Percentiles rank a stretch among this genome's conserved stretches.
Evolutionary conservation across 64 coral and sea anemone genomes (phyloP).

Genomic region (Montipora capricornis): DNA sequence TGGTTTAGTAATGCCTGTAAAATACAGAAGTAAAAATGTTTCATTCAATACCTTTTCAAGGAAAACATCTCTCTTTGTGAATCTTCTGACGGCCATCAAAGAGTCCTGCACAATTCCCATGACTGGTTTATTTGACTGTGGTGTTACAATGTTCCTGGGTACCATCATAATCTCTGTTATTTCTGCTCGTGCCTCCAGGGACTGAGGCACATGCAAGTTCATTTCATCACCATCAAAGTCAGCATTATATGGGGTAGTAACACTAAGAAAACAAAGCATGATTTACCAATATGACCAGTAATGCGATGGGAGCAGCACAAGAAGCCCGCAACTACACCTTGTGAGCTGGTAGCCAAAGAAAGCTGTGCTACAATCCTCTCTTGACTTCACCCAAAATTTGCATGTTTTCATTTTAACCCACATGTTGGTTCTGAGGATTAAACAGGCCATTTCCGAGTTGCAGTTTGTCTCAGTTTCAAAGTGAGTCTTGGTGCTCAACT

Average conservation of each 20-base stretch:
- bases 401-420: too few species aligned
- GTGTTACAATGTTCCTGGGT: slow-evolving; percentile 91
- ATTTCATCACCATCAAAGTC: slow-evolving; percentile 99
- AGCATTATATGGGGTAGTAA: slow-evolving; percentile 98
- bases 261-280: slow-evolving; percentile 49
- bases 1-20: too few species aligned
- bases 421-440: too few species aligned
- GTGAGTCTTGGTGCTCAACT: too few species aligned
- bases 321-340: too few species aligned
- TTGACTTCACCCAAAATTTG: too few species aligned
- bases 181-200: slow-evolving; percentile 92
- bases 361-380: too few species aligned
- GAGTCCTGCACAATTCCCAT: slow-evolving; percentile 99
- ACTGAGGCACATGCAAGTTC: slow-evolving; percentile 96
- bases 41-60: slow-evolving; percentile 80
- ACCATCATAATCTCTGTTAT: slow-evolving; percentile 99
- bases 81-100: slow-evolving; percentile 88
- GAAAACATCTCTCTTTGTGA: slow-evolving; percentile 96
- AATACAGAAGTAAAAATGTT: not conserved
- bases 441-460: too few species aligned
- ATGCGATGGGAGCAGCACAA: too few species aligned
- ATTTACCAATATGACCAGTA: not conserved
- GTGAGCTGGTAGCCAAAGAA: too few species aligned
- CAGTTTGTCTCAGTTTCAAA: too few species aligned
- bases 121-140: slow-evolving; percentile 98